A percentile compares a stretch with the other conserved stretches of the same genome.
These are phyloP conservation scores for Anas platyrhynchos DNA, from an alignment of 2,113 vertebrate species.

Conservation along the genomic window DNA sequence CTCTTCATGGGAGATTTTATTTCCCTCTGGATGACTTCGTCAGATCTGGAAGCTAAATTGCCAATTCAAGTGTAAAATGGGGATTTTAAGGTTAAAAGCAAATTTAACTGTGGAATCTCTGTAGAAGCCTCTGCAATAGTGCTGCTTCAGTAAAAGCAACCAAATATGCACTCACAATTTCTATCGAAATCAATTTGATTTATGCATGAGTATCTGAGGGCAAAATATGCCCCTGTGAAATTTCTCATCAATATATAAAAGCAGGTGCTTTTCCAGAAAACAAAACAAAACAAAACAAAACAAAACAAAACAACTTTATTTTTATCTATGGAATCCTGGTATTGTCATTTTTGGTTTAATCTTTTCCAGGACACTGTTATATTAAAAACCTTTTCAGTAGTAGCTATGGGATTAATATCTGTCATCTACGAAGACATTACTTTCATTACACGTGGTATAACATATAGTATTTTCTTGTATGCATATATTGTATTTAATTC, in stretches of 20 bases:
- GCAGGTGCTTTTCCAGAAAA: slow-evolving; percentile 2
- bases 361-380: neutral
- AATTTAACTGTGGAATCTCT: neutral
- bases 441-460: slow-evolving; percentile 27
- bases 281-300: no score
- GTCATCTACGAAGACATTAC: neutral
- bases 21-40: neutral
- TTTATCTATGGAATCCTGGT: neutral
- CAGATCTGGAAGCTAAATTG: neutral
- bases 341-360: neutral
- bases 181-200: slow-evolving; percentile 18
- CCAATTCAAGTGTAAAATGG: slow-evolving; percentile 17
- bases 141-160: neutral
- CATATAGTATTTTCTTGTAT: neutral
- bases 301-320: neutral
- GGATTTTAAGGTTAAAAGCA: slow-evolving; percentile 3
- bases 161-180: neutral
- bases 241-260: slow-evolving; percentile 17
- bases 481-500: neutral
- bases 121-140: neutral
- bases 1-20: neutral
- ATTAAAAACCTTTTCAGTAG: slow-evolving; percentile 10
- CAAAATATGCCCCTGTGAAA: neutral
- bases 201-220: neutral
- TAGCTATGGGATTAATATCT: slow-evolving; percentile 25